Base-by-base conservation (phyloP, 2,797 vertebrate genomes). In the Sebastes miniatus region DNA sequence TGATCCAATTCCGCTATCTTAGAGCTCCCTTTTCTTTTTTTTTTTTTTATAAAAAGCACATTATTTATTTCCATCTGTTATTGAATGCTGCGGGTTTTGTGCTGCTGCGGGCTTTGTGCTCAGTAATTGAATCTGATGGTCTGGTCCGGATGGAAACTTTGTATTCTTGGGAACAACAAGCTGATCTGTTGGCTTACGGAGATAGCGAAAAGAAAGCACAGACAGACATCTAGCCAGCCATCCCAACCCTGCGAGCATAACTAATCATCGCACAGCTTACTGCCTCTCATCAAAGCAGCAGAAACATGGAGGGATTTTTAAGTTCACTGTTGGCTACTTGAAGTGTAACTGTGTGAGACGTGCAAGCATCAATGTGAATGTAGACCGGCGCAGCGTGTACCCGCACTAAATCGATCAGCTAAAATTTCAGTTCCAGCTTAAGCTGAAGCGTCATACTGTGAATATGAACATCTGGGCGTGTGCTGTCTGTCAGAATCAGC, bases 51-150 rank as follows among this genome's bases (percentile, higher is more conserved):
- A 57, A 52, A 62, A 83, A 79, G 83, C 69, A 76, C 16, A 80
- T 88, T 84, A 80, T 87, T 82, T 85, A 85, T 87, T 87, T 86
- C 76, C 72, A 81, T 89, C 86, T 74, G 69, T 84, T 83, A 81
- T 63, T 88, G 76, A 84, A 82, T 75, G 66, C 77, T 80, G 73
- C 9, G 12, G 72, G 71, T 83, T 90, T 78, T 75, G 75, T 84
- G 58, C 75, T 47, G 78, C 71, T 81, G 34, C 81, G 79, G 81
- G 77, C 88, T 91, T 92, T 91, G 80, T 87, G 86, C 79, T 85
- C 79, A 18, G 80, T 91, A 90, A 92, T 92, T 90, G 88, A 92
- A 89, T 91, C 73, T 80, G 83, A 83, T 83, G 84, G 78, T 77
- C 25, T 73, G 68, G 66, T 83, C 84, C 80, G 76, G 87, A 85